Conservation (phyloP, 2,797 vertebrate species). For the Cheracebus regulus region DNA sequence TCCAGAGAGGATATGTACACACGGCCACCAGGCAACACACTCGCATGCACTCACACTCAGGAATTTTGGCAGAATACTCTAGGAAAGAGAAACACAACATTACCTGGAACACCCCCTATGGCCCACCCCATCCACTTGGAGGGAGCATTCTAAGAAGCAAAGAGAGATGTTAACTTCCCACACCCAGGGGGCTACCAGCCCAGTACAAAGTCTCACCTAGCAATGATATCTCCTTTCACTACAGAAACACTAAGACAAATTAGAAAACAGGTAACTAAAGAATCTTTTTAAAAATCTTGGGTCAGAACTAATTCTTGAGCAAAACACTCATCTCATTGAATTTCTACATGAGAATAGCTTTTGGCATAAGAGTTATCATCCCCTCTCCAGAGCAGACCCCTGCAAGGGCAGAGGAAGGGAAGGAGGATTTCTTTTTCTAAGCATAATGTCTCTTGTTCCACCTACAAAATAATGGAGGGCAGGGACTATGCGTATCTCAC, state of each 20-base stretch:
- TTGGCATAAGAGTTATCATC: neutral
- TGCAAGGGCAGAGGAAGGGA: neutral
- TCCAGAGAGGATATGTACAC: neutral
- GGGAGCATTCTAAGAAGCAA: neutral
- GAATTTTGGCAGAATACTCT: neutral
- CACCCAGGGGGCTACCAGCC: neutral
- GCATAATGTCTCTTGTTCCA: neutral
- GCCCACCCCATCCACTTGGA: neutral
- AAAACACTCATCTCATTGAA: neutral
- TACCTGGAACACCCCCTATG: neutral
- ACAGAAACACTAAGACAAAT: neutral
- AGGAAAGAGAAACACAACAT: neutral
- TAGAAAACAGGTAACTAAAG: neutral
- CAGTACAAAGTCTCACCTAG: neutral
- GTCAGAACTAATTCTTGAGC: neutral
- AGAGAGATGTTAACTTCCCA: rapidly evolving
- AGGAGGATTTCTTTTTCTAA: neutral
- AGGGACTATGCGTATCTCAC: neutral
- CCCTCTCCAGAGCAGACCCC: neutral
- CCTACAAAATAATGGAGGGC: neutral
- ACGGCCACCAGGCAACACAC: neutral
- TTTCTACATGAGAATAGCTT: neutral
- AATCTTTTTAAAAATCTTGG: neutral
- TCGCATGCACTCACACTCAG: neutral
- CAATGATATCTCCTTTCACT: neutral